Conservation (phyloP, 2,113 vertebrate species). For the Psilopsiagon aymara region DNA sequence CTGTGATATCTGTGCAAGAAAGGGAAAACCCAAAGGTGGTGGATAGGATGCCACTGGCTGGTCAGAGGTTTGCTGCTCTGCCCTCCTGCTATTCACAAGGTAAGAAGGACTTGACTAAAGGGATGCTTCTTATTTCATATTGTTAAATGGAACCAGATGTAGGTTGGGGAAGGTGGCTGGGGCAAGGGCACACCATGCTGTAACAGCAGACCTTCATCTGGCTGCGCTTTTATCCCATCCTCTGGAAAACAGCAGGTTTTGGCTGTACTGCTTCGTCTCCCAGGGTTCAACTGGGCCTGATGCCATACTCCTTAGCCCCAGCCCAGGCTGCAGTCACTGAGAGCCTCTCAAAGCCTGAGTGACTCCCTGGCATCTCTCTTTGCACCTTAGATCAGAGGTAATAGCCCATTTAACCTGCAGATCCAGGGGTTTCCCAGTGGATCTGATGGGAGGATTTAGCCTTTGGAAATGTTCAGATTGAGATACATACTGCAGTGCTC, state of each 20-base stretch:
- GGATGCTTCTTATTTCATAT: background rate
- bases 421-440: background rate
- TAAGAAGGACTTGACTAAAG: background rate
- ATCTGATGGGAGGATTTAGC: background rate
- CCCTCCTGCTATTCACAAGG: background rate
- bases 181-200: background rate
- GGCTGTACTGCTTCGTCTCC: background rate
- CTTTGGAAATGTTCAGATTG: background rate
- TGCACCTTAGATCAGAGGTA: too few species aligned
- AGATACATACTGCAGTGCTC: background rate
- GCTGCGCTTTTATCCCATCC: background rate
- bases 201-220: rapidly evolving
- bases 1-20: rapidly evolving
- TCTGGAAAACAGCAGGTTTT: background rate
- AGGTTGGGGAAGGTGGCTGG: background rate
- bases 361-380: rapidly evolving
- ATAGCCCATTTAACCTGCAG: background rate
- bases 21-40: too few species aligned
- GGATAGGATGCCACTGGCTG: background rate
- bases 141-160: background rate
- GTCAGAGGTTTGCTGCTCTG: background rate
- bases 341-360: background rate
- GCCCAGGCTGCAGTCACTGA: background rate
- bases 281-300: rapidly evolving
- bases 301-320: background rate